Evolutionary conservation across 2,797 vertebrate genomes (phyloP), one percentile per base, ranked within the genome.

Genomic region (Hoplostethus atlanticus): DNA sequence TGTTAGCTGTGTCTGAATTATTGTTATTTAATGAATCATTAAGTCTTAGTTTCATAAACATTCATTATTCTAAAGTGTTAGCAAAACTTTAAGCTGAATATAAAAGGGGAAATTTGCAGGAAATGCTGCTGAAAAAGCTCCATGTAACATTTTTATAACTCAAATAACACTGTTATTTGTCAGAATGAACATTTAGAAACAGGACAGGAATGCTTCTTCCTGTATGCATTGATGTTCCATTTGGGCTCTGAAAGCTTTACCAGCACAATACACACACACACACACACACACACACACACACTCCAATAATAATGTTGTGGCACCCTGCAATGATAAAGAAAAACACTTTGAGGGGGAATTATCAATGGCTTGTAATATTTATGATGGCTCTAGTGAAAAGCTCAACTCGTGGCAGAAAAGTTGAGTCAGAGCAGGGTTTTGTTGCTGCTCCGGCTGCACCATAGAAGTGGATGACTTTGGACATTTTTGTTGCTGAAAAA

Each of bases 381-480:
- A 80, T 47, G 52, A 64, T 62, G 67, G 72, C 71, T 83, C 73
- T 44, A 15, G 68, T 83, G 69, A 78, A 80, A 54, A 68, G 70
- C 58, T 66, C 61, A 21, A 21, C 55, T 81, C 72, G 46, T 52
- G 46, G 57, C 70, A 46, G 42, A 25, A 1, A 74, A 50, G 66
- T 64, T 71, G 28, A 28, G 54, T 2, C 78, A 13, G 67, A 74
- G 78, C 71, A 76, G 48, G 40, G 52, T 83, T 86, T 86, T 85
- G 79, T 80, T 55, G 65, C 64, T 84, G 84, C 80, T 82, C 56
- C 59, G 89, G 83, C 85, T 88, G 83, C 86, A 84, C 76, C 88
- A 87, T 79, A 85, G 84, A 89, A 85, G 82, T 84, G 67, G 61
- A 54, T 8, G 57, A 64, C 38, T 56, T 60, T 71, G 48, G 38